These are phyloP conservation scores for Fabriciana adippe DNA, from an alignment of 2,888 invertebrate genomes.

Conservation along the genomic window DNA sequence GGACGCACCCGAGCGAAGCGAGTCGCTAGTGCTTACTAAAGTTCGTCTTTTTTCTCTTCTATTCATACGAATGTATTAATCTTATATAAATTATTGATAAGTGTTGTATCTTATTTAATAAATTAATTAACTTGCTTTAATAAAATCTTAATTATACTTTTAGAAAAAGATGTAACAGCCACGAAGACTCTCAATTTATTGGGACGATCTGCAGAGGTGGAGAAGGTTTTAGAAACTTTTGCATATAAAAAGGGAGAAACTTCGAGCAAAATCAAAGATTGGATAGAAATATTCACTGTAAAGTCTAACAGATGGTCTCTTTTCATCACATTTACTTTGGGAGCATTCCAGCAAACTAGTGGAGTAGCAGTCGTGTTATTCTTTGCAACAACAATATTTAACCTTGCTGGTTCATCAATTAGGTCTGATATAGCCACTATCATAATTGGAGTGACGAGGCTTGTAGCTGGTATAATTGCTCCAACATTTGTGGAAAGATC, in stretches of 20 bases:
- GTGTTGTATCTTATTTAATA: background rate
- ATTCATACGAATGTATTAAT: no score
- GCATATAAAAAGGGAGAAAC: constrained; percentile 36
- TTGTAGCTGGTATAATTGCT: constrained; percentile 48
- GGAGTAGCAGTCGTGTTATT: constrained; percentile 51
- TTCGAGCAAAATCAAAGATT: constrained; percentile 41
- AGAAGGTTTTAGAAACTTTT: constrained; percentile 45
- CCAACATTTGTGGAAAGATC: constrained; percentile 52
- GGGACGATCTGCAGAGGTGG: constrained; percentile 47
- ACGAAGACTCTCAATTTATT: constrained; percentile 48
- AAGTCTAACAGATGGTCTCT: constrained; percentile 52
- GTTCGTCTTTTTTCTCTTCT: no score
- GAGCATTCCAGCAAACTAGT: constrained; percentile 50
- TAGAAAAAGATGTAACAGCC: constrained; percentile 49
- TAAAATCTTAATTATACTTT: constrained; percentile 20
- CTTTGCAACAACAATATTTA: constrained; percentile 54
- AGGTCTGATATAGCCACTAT: constrained; percentile 53
- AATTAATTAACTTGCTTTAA: background rate
- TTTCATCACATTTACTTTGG: constrained; percentile 48
- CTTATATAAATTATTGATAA: no score
- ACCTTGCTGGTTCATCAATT: constrained; percentile 50
- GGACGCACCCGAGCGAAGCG: no score
- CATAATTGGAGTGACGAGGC: constrained; percentile 47
- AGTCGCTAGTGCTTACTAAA: background rate
- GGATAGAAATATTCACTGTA: constrained; percentile 46